Evolutionary conservation across 2,888 invertebrate species (phyloP), one percentile per base, ranked within the genome.

Genomic region (Steinernema carpocapsae): DNA sequence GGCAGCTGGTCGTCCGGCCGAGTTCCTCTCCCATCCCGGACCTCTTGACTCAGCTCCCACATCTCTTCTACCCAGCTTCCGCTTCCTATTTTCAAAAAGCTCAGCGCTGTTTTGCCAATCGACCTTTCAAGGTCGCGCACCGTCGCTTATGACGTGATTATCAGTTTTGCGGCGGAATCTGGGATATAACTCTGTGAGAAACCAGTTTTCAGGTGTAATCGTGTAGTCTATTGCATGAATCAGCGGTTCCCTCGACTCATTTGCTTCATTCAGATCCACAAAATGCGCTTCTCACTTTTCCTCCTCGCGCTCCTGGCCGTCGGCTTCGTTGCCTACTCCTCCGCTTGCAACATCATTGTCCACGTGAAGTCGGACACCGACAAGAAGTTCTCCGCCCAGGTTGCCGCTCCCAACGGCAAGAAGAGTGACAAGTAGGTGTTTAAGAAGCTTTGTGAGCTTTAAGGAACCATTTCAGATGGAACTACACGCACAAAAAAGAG

Each of bases 341-440:
- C 80, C 14, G 82, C 83, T 10, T 86, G 86, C 76, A 83, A 86
- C 76, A 85, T 86, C 76, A 84, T 86, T 45, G 84, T 86, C 43
- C 86, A 86, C 74, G 79, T 86, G 71, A 85, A 86, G 75, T 86
- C 86, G 37, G 77, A 81, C 71, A 87, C 86, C 19, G 81, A 79
- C 70, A 84, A 80, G 71, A 80, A 81, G 74, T 86, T 86, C 81
- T 73, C 79, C 52, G 86, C 85, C 19, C 85, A 87, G 74, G 81
- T 86, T 48, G 76, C 74, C 24, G 81, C 85, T 7, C 84, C 84
- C 51, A 86, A 82, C 76, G 85, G 86, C 72, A 82, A 84, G 77
- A 84, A 84, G 75, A 84, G 84, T 52, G 84, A 86, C 72, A 84
- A 78, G 86, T 86, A 19, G 59, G 72, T 82, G 29, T 42, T 0